Evolutionary conservation across 1,140 invertebrate genomes (phyloP).

Genomic region (Papilio helenus): DNA sequence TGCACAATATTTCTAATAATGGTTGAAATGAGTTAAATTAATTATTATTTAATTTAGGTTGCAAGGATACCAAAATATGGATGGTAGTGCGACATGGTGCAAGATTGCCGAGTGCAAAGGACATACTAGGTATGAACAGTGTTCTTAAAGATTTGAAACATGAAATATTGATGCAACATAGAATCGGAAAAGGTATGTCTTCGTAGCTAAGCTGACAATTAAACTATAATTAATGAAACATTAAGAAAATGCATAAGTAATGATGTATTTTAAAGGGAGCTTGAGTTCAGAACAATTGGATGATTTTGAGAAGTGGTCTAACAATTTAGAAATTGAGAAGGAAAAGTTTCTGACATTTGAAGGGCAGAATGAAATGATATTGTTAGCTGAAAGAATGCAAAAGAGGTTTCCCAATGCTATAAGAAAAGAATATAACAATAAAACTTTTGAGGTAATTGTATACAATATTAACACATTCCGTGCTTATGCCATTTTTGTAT

Average conservation of each 20-base stretch:
- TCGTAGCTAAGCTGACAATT: neutral
- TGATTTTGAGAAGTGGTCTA: constrained; percentile 60
- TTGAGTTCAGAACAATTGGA: constrained; percentile 62
- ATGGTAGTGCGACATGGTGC: constrained; percentile 75
- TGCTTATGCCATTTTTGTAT: neutral
- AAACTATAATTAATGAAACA: neutral
- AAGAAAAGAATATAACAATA: constrained; percentile 65
- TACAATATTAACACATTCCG: neutral
- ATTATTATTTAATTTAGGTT: constrained; percentile 56
- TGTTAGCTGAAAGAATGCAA: constrained; percentile 69
- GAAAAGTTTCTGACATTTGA: constrained; percentile 69
- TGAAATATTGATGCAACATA: constrained; percentile 61
- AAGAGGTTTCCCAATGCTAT: constrained; percentile 73
- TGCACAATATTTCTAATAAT: constrained; percentile 8
- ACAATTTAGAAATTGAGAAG: constrained; percentile 54
- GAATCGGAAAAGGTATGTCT: constrained; percentile 58
- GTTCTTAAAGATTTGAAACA: constrained; percentile 63
- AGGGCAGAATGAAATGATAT: constrained; percentile 74
- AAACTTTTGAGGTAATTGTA: constrained; percentile 60
- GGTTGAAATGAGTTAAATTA: neutral
- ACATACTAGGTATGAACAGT: constrained; percentile 59
- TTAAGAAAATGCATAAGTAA: neutral
- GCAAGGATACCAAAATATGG: constrained; percentile 71
- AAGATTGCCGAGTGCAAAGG: constrained; percentile 66
- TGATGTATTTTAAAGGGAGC: constrained; percentile 52